A percentile compares a stretch with the other conserved stretches of the same genome.
These are phyloP conservation scores for Tuberolachnus salignus DNA, from an alignment of 2,888 invertebrate species.

Conservation along the genomic window DNA sequence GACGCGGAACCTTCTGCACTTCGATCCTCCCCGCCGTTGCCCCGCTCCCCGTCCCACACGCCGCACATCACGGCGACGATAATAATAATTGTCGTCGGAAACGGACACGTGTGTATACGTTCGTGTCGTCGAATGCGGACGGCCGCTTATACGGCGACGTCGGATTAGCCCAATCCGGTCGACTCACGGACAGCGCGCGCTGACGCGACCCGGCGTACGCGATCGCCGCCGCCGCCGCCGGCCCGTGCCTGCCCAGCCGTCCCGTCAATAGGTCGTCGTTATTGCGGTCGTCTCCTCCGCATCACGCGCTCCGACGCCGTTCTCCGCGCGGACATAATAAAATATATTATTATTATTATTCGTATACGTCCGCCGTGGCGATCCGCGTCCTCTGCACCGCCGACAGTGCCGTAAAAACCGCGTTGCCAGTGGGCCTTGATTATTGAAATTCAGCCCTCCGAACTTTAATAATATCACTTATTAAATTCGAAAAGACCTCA, in stretches of 20 bases:
- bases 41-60: no score
- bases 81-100: constrained; percentile 1
- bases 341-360: not conserved
- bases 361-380: not conserved
- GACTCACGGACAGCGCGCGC: constrained; percentile 28
- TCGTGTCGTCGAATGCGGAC: constrained; percentile 35
- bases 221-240: not conserved
- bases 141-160: constrained; percentile 23
- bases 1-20: no score
- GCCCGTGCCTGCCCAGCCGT: no score
- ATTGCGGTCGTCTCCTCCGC: not conserved
- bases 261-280: no score
- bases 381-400: no score
- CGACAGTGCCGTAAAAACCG: no score
- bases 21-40: no score
- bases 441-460: no score
- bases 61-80: not conserved
- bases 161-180: constrained; percentile 47
- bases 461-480: no score
- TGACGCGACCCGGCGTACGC: not conserved
- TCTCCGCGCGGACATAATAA: no score
- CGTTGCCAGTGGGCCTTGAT: no score
- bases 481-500: no score
- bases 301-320: not conserved
- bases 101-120: not conserved